These are phyloP conservation scores for Syngnathus rostellatus DNA, from an alignment of 2,797 vertebrate genomes.

Conservation along the genomic window DNA sequence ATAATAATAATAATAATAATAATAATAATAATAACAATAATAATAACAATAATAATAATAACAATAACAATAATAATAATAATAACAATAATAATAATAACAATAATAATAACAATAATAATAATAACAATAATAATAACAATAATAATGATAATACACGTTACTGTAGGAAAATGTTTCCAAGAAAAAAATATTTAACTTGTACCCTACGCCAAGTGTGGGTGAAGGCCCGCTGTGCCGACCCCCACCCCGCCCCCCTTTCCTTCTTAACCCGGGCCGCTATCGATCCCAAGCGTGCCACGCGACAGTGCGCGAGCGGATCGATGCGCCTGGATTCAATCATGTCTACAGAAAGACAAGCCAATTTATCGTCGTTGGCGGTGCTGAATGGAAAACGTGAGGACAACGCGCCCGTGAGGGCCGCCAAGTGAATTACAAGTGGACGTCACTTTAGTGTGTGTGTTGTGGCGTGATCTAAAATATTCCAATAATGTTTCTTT, in stretches of 20 bases:
- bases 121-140: too few species aligned
- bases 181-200: too few species aligned
- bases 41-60: too few species aligned
- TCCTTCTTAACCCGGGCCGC: constrained; percentile 64
- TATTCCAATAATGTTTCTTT: too few species aligned
- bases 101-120: too few species aligned
- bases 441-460: not conserved
- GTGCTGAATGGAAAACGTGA: constrained; percentile 57
- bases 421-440: constrained; percentile 47
- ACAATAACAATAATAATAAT: too few species aligned
- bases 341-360: constrained; percentile 58
- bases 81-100: too few species aligned
- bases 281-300: constrained; percentile 59
- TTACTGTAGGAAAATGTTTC: too few species aligned
- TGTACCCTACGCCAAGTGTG: too few species aligned
- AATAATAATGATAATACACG: too few species aligned
- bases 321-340: constrained; percentile 68
- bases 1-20: too few species aligned
- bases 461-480: not conserved
- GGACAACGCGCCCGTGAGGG: constrained; percentile 68
- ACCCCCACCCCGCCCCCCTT: constrained; percentile 53
- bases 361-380: constrained; percentile 66
- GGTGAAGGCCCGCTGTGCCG: constrained; percentile 49
- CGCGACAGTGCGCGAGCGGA: constrained; percentile 41
- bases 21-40: too few species aligned